Base-by-base conservation (phyloP, 1,140 invertebrate species). In the Galendromus occidentalis region DNA sequence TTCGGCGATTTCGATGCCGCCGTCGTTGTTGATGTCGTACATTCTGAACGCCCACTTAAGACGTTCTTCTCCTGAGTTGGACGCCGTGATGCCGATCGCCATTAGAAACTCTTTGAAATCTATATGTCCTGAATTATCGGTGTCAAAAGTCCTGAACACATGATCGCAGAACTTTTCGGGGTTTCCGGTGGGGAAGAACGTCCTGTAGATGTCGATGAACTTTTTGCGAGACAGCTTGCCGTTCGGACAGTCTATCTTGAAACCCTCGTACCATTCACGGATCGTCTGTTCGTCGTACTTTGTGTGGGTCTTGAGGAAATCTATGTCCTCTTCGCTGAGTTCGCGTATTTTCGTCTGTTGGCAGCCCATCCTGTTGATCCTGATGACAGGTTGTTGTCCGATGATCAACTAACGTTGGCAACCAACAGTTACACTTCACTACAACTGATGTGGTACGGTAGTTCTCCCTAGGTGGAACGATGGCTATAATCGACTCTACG, bases 181-280 rank as follows among this genome's bases (percentile, higher is more conserved):
- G 74, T 96, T 93, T 65, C 95, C 93, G 72, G 88, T 91, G 12
- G 94, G 93, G 79, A 97, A 98, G 81, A 98, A 92, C 86, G 91
- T 91, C 83, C 92, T 95, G 80, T 98, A 98, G 85, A 97, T 96
- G 79, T 98, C 93, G 72, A 98, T 90, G 77, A 99, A 98, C 80
- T 98, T 98, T 65, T 89, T 87, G 64, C 92, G 91, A 45, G 92
- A 96, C 72, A 98, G 79, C 75, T 91, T 83, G 67, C 95, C 95
- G 76, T 95, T 94, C 17, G 95, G 95, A 80, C 94, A 99, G 79
- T 99, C 95, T 91, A 95, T 90, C 92, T 98, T 84, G 69, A 86
- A 94, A 75, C 88, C 88, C 81, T 94, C 95, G 77, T 95, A 95
- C 91, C 91, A 96, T 79, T 95, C 91, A 76, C 93, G 94, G 76